These are phyloP conservation scores for Benitochromis conjunctus DNA, from an alignment of 2,113 vertebrate genomes.

Conservation along the genomic window DNA sequence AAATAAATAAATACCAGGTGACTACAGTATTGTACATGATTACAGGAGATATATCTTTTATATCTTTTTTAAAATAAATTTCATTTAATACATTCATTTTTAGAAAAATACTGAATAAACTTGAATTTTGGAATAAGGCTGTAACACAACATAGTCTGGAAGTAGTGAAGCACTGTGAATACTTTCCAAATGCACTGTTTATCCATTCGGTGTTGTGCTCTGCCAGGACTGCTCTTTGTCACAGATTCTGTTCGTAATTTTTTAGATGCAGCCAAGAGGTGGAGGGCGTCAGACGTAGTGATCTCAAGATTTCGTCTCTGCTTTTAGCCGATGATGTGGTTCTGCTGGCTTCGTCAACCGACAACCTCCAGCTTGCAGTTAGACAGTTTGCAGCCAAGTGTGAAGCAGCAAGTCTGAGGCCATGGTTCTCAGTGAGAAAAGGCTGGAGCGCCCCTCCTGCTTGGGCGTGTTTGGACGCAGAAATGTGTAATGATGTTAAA, in stretches of 20 bases:
- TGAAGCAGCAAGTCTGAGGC: neutral
- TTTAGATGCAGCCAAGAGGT: neutral
- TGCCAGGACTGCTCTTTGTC: neutral
- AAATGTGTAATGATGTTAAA: neutral
- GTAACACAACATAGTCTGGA: neutral
- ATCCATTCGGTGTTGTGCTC: neutral
- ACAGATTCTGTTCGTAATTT: neutral
- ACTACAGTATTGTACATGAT: too few relatives aligned
- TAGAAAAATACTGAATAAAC: neutral
- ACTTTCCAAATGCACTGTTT: neutral
- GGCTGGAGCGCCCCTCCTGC: neutral
- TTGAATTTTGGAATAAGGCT: neutral
- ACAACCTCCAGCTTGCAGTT: neutral
- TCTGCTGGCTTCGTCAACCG: neutral
- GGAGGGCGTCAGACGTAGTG: rapidly evolving
- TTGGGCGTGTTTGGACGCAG: neutral
- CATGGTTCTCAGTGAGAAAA: neutral
- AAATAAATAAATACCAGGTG: too few relatives aligned
- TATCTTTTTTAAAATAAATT: neutral
- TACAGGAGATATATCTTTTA: too few relatives aligned
- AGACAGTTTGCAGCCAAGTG: neutral
- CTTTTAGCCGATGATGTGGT: neutral
- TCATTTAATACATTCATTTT: neutral
- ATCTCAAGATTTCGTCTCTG: neutral
- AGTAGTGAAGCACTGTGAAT: neutral